phyloP scores from a whole-genome alignment of 2,797 vertebrate species.

The Poeciliopsis turneri region DNA sequence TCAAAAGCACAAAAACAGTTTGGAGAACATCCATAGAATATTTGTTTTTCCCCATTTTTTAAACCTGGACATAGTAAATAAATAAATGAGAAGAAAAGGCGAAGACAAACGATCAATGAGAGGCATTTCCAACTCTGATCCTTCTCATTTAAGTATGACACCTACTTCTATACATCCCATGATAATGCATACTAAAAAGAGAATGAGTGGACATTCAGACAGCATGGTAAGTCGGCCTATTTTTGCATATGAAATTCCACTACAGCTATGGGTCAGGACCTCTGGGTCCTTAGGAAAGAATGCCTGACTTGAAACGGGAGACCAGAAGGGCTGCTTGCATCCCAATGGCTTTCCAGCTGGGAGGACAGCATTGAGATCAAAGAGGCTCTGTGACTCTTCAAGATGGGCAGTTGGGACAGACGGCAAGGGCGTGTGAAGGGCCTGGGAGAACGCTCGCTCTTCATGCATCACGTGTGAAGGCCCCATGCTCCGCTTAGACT shows the following conservation, averaged over 20 bases:
- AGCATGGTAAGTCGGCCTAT: slow-evolving; percentile 51
- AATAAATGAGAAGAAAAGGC: slow-evolving; percentile 1
- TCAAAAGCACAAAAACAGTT: neutral
- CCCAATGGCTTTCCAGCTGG: slow-evolving; percentile 61
- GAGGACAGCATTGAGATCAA: slow-evolving; percentile 62
- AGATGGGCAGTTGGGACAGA: slow-evolving; percentile 49
- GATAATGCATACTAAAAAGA: slow-evolving; percentile 31
- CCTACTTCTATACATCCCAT: slow-evolving; percentile 25
- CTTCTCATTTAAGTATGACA: slow-evolving; percentile 19
- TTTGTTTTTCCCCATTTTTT: neutral
- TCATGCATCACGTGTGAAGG: slow-evolving; percentile 41
- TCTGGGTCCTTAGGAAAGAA: slow-evolving; percentile 72
- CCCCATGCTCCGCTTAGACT: slow-evolving; percentile 17
- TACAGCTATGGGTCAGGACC: slow-evolving; percentile 64
- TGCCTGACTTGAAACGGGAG: slow-evolving; percentile 69
- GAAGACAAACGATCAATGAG: neutral
- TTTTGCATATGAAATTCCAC: slow-evolving; percentile 72
- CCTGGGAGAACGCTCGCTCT: slow-evolving; percentile 32
- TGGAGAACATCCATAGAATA: neutral
- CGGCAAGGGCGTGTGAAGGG: slow-evolving; percentile 54
- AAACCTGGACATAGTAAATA: slow-evolving; percentile 22
- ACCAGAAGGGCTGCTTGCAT: slow-evolving; percentile 54
- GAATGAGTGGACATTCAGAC: slow-evolving; percentile 40
- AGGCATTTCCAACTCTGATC: slow-evolving; percentile 27
- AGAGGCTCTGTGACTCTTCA: slow-evolving; percentile 61